Evolutionary conservation across 1,140 invertebrate genomes (phyloP).

Genomic region (Drosophila melanica): DNA sequence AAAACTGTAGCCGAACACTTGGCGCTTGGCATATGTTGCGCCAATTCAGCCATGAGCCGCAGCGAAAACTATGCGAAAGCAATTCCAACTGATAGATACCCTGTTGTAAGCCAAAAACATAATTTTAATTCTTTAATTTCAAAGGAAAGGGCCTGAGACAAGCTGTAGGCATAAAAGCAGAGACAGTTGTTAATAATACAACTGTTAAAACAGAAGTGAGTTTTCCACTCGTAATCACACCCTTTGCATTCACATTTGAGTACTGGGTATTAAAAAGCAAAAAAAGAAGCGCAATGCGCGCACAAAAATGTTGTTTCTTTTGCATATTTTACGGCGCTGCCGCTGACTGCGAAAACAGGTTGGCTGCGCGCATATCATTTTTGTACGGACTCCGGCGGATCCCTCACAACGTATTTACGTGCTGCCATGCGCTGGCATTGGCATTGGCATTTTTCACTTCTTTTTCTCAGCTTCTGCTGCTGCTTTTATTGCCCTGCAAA

Average conservation of each 20-base stretch:
- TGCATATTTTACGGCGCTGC: slow-evolving; percentile 72
- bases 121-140: too few species aligned
- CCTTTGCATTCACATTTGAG: background rate
- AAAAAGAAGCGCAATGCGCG: slow-evolving; percentile 34
- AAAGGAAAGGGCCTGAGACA: too few species aligned
- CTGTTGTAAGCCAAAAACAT: background rate
- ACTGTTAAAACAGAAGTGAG: background rate
- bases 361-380: slow-evolving; percentile 67
- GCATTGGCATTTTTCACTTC: slow-evolving; percentile 50
- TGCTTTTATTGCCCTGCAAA: slow-evolving; percentile 48
- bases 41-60: slow-evolving; percentile 75
- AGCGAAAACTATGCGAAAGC: slow-evolving; percentile 51
- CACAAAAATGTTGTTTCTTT: slow-evolving; percentile 70
- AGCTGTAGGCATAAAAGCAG: too few species aligned
- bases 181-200: too few species aligned
- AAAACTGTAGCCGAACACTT: slow-evolving; percentile 45
- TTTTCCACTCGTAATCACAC: background rate
- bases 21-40: slow-evolving; percentile 69
- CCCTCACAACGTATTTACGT: slow-evolving; percentile 35
- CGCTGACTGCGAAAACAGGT: slow-evolving; percentile 75
- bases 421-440: slow-evolving; percentile 16
- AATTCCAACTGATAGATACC: slow-evolving; percentile 8
- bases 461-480: slow-evolving; percentile 18
- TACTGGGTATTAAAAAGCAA: slow-evolving; percentile 19
- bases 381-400: slow-evolving; percentile 2